phyloP scores from a whole-genome alignment of 2,797 vertebrate genomes.

The Manis crassicaudata region DNA sequence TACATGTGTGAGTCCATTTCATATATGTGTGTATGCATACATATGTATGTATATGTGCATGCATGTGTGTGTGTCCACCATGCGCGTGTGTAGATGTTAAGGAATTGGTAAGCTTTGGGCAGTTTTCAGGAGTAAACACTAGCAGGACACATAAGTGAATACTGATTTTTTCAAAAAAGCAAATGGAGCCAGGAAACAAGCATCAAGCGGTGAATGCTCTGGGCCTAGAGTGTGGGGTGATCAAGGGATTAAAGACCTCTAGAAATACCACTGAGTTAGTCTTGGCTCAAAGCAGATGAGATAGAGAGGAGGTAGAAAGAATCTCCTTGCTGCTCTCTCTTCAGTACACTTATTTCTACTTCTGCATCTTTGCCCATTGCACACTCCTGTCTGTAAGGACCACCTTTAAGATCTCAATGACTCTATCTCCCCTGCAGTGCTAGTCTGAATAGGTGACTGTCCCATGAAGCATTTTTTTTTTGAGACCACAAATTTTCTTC shows the following conservation, averaged over 20 bases:
- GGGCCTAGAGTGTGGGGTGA: not conserved
- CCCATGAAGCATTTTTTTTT: not conserved
- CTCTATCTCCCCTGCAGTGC: not conserved
- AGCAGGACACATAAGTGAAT: not conserved
- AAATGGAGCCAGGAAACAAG: not conserved
- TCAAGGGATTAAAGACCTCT: not conserved
- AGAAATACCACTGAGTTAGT: not conserved
- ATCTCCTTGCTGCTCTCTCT: rapidly evolving
- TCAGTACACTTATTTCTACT: not conserved
- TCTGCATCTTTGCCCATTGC: not conserved
- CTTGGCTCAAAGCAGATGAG: not conserved
- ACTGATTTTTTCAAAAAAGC: not conserved
- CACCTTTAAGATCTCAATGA: not conserved
- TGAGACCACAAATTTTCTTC: not conserved
- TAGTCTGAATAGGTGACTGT: not conserved
- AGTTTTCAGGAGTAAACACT: not conserved
- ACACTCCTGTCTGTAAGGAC: rapidly evolving
- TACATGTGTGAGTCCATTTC: not conserved
- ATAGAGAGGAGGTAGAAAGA: not conserved
- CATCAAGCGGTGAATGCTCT: not conserved
- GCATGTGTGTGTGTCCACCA: no score
- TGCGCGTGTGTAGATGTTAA: not conserved
- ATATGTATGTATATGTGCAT: not conserved
- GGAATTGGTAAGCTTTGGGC: not conserved
- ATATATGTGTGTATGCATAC: not conserved